These are phyloP conservation scores for Macaca mulatta DNA, from an alignment of 2,113 vertebrate genomes.

Conservation along the genomic window DNA sequence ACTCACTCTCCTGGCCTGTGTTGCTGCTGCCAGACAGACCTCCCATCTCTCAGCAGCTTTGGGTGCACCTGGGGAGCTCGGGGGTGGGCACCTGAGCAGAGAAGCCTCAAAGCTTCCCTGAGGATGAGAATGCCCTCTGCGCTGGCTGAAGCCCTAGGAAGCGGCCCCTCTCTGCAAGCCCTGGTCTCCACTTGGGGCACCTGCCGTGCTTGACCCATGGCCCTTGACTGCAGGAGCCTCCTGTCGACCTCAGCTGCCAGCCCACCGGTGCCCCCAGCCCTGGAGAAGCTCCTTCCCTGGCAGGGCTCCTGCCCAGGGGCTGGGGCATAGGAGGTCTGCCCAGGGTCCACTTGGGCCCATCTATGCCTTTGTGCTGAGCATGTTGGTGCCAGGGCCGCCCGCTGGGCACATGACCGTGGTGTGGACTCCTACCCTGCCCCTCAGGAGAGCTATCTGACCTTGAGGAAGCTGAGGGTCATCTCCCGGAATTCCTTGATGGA, in stretches of 20 bases:
- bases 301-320: neutral
- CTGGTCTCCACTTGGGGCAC: neutral
- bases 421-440: rapidly evolving
- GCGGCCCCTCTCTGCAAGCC: neutral
- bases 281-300: neutral
- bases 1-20: neutral
- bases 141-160: neutral
- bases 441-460: too few species aligned
- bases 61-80: neutral
- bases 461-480: slow-evolving; percentile 88
- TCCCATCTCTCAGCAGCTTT: neutral
- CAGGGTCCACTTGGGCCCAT: neutral
- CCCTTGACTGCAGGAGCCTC: neutral
- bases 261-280: neutral
- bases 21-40: neutral
- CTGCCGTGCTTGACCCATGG: neutral
- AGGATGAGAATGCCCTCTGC: neutral
- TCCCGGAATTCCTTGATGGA: slow-evolving; percentile 97
- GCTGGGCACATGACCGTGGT: neutral
- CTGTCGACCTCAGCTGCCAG: neutral
- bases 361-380: neutral
- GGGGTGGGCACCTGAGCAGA: neutral
- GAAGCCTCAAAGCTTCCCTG: neutral
- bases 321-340: neutral
- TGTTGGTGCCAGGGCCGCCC: neutral